phyloP scores from a whole-genome alignment of 1,140 invertebrate genomes.

The Pseudomyrmex dendroicus region DNA sequence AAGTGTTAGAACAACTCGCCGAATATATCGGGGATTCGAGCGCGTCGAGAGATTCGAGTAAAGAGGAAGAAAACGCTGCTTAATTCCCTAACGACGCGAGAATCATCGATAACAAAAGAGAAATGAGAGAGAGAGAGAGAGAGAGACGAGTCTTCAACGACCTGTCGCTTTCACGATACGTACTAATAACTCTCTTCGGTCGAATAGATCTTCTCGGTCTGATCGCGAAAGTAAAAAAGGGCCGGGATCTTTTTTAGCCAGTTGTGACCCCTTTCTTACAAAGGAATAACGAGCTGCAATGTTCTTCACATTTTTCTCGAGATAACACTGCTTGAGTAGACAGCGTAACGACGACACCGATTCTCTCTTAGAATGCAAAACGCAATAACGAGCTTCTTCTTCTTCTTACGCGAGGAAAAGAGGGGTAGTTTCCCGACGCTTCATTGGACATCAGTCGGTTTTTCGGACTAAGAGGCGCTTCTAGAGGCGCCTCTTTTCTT shows the following conservation, averaged over 20 bases:
- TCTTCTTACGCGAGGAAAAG: not conserved
- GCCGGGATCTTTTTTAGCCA: conserved; percentile 31
- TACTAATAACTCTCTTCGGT: conserved; percentile 32
- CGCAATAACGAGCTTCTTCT: conserved; percentile 61
- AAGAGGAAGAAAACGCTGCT: conserved; percentile 12
- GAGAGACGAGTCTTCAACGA: conserved; percentile 3
- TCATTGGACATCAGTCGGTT: conserved; percentile 42
- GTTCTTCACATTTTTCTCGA: conserved; percentile 32
- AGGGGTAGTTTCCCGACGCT: conserved; percentile 16
- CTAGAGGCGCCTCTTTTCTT: not conserved
- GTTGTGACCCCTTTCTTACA: conserved; percentile 9
- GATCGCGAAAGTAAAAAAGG: not conserved
- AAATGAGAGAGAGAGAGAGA: conserved; percentile 1
- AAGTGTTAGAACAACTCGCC: conserved; percentile 82
- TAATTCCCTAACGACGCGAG: conserved; percentile 12
- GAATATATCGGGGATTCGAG: conserved; percentile 73
- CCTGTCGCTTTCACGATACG: conserved; percentile 10
- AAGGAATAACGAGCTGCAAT: conserved; percentile 60
- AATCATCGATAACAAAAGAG: not conserved
- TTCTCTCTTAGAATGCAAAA: conserved; percentile 57
- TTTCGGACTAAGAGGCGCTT: conserved; percentile 22
- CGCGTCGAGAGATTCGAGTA: conserved; percentile 58
- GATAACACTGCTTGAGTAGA: conserved; percentile 46
- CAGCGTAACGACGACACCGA: conserved; percentile 57
- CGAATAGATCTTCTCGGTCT: not conserved